Evolutionary conservation across 2,797 vertebrate genomes (phyloP), one percentile per base, ranked within the genome.

Genomic region (Fratercula arctica): DNA sequence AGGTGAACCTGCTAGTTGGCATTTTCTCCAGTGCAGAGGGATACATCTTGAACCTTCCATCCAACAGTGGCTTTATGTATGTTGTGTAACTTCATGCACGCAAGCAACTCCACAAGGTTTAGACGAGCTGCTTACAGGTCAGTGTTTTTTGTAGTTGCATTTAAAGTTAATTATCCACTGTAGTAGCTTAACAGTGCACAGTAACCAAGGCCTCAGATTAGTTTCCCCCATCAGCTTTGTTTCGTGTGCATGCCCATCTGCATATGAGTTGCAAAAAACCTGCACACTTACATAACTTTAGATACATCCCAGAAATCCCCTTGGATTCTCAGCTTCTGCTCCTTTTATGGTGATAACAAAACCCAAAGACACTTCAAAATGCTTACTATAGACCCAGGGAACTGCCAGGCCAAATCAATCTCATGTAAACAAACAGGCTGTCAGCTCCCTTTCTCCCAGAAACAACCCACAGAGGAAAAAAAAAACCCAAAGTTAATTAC

Each of bases 401-500:
- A 66, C 64, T 80, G 79, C 76, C 61, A 77, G 66, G 66, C 35
- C 28, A 13, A 92, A 96, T 78, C 73, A 84, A 75, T 76, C 57
- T 90, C 54, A 23, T 13, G 21, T 72, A 78, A 95, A 87, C 87
- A 95, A 87, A 91, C 83, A 35, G 23, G 25, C 59, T 91, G 77
- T 79, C 85, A 90, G 54, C 50, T 89, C 45, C 24, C 35, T 77
- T 85, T 76, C 63, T 84, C 79, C 50, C n/a, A 91, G 66, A 93
- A 89, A 86, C 50, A 96, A 86, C 35, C 35, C 70, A 78, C 39
- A 57, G 96, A 61, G 29, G 11, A 33, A 75, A 74, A 82, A 87
- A 13, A 37, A 25, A 6, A 16, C 17, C 8, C 20, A 3, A 93
- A 97, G 66, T 92, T 89, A 95, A 96, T 96, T 92, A 91, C 75